These are phyloP conservation scores for Montifringilla adamsi DNA, from an alignment of 2,113 vertebrate genomes.

Conservation along the genomic window DNA sequence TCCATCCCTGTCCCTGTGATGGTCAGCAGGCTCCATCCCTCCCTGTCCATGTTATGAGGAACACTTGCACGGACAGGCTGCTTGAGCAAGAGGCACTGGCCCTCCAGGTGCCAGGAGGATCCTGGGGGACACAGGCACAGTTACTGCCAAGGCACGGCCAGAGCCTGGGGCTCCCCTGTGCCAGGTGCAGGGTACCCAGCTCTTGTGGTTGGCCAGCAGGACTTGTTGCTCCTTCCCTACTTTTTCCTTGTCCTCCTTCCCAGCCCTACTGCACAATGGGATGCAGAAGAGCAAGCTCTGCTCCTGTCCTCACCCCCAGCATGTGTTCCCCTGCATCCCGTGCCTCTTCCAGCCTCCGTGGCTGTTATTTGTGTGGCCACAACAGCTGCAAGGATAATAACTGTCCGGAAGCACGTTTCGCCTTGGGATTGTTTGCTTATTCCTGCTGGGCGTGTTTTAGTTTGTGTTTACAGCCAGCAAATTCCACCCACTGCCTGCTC, in stretches of 20 bases:
- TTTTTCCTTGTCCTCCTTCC: neutral
- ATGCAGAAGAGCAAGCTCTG: neutral
- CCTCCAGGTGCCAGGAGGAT: neutral
- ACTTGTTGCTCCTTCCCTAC: neutral
- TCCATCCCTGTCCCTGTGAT: neutral
- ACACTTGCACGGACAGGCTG: neutral
- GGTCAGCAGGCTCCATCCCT: neutral
- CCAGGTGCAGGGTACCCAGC: neutral
- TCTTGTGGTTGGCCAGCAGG: rapidly evolving
- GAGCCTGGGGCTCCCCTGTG: neutral
- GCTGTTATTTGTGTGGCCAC: neutral
- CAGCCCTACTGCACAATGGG: rapidly evolving
- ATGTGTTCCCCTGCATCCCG: rapidly evolving
- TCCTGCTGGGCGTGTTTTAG: neutral
- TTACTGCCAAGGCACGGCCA: neutral
- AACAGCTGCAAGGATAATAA: neutral
- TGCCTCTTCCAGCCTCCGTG: rapidly evolving
- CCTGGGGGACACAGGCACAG: neutral
- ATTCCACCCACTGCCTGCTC: neutral
- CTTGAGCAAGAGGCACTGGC: neutral
- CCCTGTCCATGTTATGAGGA: neutral
- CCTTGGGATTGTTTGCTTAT: neutral
- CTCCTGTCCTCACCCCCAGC: neutral
- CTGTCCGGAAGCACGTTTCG: rapidly evolving
- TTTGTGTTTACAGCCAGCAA: neutral